Base-by-base conservation (phyloP, 2,888 invertebrate species). In the Diplolepis rosae region DNA sequence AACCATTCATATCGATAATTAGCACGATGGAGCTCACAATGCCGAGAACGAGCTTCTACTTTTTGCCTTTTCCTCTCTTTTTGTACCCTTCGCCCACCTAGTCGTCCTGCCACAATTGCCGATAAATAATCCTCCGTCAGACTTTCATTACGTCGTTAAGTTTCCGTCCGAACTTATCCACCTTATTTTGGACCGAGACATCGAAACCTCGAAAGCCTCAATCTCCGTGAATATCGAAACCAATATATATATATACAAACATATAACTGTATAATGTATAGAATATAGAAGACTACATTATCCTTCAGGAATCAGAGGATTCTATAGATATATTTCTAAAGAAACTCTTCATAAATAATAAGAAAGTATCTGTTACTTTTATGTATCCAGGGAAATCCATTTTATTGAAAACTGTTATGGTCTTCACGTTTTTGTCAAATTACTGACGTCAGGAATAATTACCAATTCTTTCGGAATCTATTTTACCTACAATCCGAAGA, bases 61-160 rank as follows among this genome's bases (percentile, higher is more conserved):
- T 70, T 71, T 68, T 65, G 72, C 74, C 72, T 69, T 73, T 74
- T 72, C 71, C 68, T 76, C 70, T 67, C 71, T 71, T 74, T 72
- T 71, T 68, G 75, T 79, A 71, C 74, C 73, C 66, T 72, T 65
- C 65, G 70, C 71, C 45, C 51, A 42, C 27, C 28, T 45, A 48
- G 50, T 71, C 73, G 67, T 73, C 70, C 72, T 45, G 39, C 27
- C 35, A 27, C 51, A 56, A 56, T 77, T 77, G 74, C 76, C 82
- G 79, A 87, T 87, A 85, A 87, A 87, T 87, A 86, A 87, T 85
- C 83, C 84, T 81, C 80, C 81, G 83, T 82, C 85, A 82, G 85
- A 85, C 84, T 83, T 83, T 86, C 85, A 85, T 85, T 85, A 85
- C 84, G 80, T 84, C 85, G 85, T 87, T 86, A 87, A 85, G 79